Conservation (phyloP, 2,113 vertebrate genomes). For the Pelecanus crispus region DNA sequence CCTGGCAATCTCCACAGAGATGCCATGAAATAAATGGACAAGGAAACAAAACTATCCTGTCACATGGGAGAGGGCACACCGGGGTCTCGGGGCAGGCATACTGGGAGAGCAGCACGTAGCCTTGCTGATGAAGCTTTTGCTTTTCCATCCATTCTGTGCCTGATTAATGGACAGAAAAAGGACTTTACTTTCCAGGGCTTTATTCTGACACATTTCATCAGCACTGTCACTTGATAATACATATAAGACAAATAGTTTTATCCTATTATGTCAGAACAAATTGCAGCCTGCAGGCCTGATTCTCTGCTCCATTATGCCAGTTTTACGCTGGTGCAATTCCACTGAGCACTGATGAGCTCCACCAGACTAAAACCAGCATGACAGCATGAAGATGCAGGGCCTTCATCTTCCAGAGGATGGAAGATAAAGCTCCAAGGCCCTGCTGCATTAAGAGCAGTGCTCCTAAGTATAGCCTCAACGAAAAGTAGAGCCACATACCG, state of each 20-base stretch:
- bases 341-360: not conserved
- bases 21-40: slow-evolving; percentile 22
- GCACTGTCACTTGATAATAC: not conserved
- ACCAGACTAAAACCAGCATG: not conserved
- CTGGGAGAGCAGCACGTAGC: not conserved
- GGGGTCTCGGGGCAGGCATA: not conserved
- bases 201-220: slow-evolving; percentile 62
- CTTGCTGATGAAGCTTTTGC: not conserved
- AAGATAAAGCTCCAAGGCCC: not conserved
- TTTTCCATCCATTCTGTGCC: not conserved
- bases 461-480: not conserved
- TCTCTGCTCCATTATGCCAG: slow-evolving; percentile 31
- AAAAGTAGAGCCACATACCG: not conserved
- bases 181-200: slow-evolving; percentile 22
- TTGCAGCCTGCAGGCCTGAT: slow-evolving; percentile 34
- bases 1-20: not conserved
- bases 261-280: slow-evolving; percentile 61
- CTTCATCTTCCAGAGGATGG: not conserved
- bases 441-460: not conserved
- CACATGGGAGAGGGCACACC: not conserved
- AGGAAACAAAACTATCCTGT: slow-evolving; percentile 31
- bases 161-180: slow-evolving; percentile 58
- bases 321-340: slow-evolving; percentile 8
- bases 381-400: not conserved
- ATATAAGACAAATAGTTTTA: slow-evolving; percentile 34